Conservation (phyloP, 2,113 vertebrate species). For the Tragelaphus strepsiceros region DNA sequence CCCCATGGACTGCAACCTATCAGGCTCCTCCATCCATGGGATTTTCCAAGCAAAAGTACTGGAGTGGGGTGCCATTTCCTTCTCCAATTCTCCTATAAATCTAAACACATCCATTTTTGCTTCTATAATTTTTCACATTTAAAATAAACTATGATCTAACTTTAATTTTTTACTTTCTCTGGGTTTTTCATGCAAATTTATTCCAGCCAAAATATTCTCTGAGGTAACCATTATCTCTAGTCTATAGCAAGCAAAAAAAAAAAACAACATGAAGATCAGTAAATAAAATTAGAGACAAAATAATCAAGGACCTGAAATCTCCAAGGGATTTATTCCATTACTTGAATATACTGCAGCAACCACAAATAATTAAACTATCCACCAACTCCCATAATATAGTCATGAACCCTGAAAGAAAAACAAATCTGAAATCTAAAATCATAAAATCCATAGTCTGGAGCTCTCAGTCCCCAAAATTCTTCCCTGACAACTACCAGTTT, state of each 20-base stretch:
- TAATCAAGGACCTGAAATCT: background rate
- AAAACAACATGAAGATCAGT: background rate
- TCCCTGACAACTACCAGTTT: background rate
- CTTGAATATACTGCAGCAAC: background rate
- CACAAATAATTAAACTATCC: background rate
- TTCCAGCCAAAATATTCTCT: constrained; percentile 13
- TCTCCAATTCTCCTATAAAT: background rate
- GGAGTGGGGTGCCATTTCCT: background rate
- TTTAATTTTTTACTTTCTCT: constrained; percentile 1
- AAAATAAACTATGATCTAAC: background rate
- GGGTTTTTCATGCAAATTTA: constrained; percentile 26
- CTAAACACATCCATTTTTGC: background rate
- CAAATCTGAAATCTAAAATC: background rate
- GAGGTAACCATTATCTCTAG: background rate
- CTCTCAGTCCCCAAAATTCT: background rate
- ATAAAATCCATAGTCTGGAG: background rate
- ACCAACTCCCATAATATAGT: background rate
- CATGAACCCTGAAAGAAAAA: background rate
- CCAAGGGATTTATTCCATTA: background rate
- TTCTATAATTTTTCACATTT: background rate
- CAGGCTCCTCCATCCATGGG: too few species aligned
- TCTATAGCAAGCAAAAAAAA: background rate
- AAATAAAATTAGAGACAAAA: background rate
- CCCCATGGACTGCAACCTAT: background rate
- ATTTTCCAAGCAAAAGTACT: background rate